These are phyloP conservation scores for Patiria pectinifera DNA, from an alignment of 53 echinoderm and acorn worm genomes.

Conservation along the genomic window DNA sequence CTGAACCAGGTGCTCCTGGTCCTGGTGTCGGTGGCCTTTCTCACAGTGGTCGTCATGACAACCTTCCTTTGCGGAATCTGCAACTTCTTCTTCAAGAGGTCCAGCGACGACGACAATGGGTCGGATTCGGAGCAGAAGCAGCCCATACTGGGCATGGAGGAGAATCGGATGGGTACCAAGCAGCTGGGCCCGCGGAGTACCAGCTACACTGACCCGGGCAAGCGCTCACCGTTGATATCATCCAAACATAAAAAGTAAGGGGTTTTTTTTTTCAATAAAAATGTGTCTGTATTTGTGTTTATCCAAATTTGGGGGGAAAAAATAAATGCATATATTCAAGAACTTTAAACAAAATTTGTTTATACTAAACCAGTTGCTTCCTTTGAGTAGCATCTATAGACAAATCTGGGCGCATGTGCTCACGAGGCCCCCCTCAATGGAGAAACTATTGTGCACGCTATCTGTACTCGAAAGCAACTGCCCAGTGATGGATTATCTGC, in stretches of 20 bases:
- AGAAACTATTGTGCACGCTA: too few relatives aligned
- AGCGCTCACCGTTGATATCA: background rate
- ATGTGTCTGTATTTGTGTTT: background rate
- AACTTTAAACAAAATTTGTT: too few relatives aligned
- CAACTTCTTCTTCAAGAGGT: constrained; percentile 23
- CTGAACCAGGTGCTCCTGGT: constrained; percentile 45
- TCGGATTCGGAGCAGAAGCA: constrained; percentile 33
- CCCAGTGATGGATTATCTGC: too few relatives aligned
- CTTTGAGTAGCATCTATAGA: too few relatives aligned
- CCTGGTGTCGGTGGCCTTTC: constrained; percentile 48
- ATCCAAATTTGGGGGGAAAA: too few relatives aligned
- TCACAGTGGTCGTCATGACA: constrained; percentile 40
- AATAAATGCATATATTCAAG: too few relatives aligned
- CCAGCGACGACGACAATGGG: background rate
- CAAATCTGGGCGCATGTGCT: too few relatives aligned
- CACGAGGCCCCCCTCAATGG: too few relatives aligned
- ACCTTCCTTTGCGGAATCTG: constrained; percentile 41
- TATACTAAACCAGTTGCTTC: too few relatives aligned
- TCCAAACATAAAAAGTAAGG: background rate
- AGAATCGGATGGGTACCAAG: constrained; percentile 20
- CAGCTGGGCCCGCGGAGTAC: background rate
- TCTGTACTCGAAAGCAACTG: too few relatives aligned
- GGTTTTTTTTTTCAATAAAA: background rate
- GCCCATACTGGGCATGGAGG: constrained; percentile 58
- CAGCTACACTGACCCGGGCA: constrained; percentile 19